Evolutionary conservation across 1,140 invertebrate genomes (phyloP), one percentile per base, ranked within the genome.

Genomic region (Trichomalopsis sarcophagae): DNA sequence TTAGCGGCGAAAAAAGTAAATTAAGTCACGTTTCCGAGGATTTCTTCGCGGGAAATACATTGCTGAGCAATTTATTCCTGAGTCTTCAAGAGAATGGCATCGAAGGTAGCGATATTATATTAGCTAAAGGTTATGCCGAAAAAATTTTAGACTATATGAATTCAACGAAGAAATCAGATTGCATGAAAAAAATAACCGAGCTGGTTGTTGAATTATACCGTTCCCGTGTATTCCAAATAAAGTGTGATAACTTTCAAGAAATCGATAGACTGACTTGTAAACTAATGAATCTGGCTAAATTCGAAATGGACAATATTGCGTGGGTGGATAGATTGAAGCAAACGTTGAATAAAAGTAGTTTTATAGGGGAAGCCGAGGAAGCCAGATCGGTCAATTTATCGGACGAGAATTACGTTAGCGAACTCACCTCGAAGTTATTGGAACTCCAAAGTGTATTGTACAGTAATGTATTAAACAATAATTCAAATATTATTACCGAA

Each of bases 401-500:
- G 11, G 55, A 80, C 2, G 33, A 66, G n/a, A n/a, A 68, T 9
- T 66, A 80, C 5, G 17, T 6, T 30, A 66, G 40, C 13, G 66
- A 81, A n/a, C 68, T 81, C 14, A 2, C 5, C 11, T 81, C 40
- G 9, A 81, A 81, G 21, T 44, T 81, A 47, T 23, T 27, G 30
- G 79, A 81, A 47, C 68, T 81, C 33, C 36, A 81, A n/a, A 81
- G 27, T 36, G 69, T 81, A 33, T 71, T 81, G 40, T 66, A 68
- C 5, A 68, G 62, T 40, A 69, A 81, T 40, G 6, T 14, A 27
- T 71, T 44, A 13, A 44, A n/a, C 3, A 23, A 62, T 13, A 62
- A 66, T 14, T 33, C 21, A 33, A 23, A 5, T 62, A 7, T 81
- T 13, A 9, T 17, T 10, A n/a, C 30, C 2, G 80, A 78, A n/a